Conservation (phyloP, 2,888 invertebrate genomes). For the Drosophila diplacantha region DNA sequence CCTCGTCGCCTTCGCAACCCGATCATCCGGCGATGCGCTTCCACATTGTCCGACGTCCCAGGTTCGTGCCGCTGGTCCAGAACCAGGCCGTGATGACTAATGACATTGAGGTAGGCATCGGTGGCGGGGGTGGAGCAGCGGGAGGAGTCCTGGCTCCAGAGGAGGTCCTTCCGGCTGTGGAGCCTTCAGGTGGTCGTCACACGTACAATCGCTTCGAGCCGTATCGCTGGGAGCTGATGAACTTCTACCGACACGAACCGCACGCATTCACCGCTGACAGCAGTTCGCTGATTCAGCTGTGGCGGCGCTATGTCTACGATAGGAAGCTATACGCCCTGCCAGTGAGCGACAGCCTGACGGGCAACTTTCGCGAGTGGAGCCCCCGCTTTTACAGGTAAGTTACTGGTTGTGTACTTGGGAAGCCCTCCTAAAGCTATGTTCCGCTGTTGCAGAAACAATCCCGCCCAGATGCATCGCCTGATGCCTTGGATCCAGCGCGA, state of each 20-base stretch:
- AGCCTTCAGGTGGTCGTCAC: constrained; percentile 33
- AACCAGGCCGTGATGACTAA: constrained; percentile 52
- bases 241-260: constrained; percentile 71
- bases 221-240: constrained; percentile 70
- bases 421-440: constrained; percentile 6
- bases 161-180: constrained; percentile 30
- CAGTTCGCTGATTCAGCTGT: constrained; percentile 73
- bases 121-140: neutral
- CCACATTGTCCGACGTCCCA: constrained; percentile 53
- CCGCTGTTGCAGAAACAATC: constrained; percentile 82
- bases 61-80: constrained; percentile 45
- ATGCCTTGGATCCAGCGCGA: constrained; percentile 94
- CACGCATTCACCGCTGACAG: constrained; percentile 58
- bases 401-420: neutral
- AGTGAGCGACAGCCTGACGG: constrained; percentile 82
- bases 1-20: constrained; percentile 54
- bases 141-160: constrained; percentile 34
- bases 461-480: constrained; percentile 88
- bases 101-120: constrained; percentile 38
- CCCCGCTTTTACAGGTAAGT: constrained; percentile 86
- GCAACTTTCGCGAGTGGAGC: constrained; percentile 85
- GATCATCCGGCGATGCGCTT: constrained; percentile 55
- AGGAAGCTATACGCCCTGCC: constrained; percentile 86
- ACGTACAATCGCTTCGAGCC: constrained; percentile 58
- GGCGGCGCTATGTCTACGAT: constrained; percentile 85